A percentile compares a stretch with the other conserved stretches of the same genome.
Evolutionary conservation across 2,113 vertebrate genomes (phyloP).

Genomic region (Ellobius talpinus): DNA sequence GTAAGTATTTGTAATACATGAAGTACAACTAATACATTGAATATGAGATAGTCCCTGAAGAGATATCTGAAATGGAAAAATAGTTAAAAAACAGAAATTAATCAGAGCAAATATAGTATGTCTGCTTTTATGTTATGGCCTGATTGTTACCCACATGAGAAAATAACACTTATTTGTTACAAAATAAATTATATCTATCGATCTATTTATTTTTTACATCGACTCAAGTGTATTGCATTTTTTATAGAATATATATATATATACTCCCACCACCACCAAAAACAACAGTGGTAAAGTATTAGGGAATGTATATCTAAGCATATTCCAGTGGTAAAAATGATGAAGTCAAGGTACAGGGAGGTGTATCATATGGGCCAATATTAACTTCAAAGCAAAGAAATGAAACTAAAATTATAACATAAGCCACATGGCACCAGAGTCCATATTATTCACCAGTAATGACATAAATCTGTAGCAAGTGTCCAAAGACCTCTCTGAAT

Average conservation of each 20-base stretch:
- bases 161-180: not conserved
- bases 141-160: not conserved
- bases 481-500: too few species aligned
- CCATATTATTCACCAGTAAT: too few species aligned
- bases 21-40: not conserved
- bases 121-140: not conserved
- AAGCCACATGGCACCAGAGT: too few species aligned
- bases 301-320: not conserved
- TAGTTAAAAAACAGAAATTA: not conserved
- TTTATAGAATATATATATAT: not conserved
- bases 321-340: not conserved
- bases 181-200: not conserved
- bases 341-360: too few species aligned
- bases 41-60: not conserved
- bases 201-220: not conserved
- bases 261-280: too few species aligned
- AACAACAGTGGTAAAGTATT: not conserved
- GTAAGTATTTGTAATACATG: not conserved
- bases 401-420: too few species aligned
- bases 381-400: too few species aligned
- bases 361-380: too few species aligned
- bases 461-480: too few species aligned
- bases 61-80: not conserved
- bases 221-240: not conserved
- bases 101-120: not conserved